phyloP scores from a whole-genome alignment of 2,888 invertebrate genomes.

The Monoplex corrugatus region DNA sequence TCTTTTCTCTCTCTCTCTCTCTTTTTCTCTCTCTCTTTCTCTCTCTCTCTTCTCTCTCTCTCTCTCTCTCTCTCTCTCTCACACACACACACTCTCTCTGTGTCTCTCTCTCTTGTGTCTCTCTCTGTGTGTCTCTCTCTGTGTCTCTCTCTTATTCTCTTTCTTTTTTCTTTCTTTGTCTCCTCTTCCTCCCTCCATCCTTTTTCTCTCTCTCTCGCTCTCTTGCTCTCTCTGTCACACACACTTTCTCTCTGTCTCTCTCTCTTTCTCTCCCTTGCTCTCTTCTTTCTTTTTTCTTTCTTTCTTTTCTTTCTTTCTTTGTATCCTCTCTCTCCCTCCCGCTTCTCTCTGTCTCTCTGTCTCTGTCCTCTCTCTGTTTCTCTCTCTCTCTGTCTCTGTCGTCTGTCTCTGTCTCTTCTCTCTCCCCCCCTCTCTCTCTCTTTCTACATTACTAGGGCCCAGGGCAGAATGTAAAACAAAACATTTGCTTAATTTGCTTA shows the following conservation, averaged over 20 bases:
- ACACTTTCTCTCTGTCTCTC: no score
- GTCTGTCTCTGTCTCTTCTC: background rate
- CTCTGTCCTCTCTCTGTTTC: no score
- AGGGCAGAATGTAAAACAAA: no score
- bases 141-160: background rate
- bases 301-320: no score
- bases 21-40: background rate
- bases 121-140: no score
- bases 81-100: background rate
- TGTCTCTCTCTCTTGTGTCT: no score
- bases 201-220: background rate
- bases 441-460: no score
- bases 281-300: background rate
- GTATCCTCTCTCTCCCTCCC: background rate
- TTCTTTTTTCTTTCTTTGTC: no score
- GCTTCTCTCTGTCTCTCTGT: no score
- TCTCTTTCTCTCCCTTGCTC: background rate
- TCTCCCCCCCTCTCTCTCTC: background rate
- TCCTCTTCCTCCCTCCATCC: background rate
- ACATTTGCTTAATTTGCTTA: no score
- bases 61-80: background rate
- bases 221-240: background rate
- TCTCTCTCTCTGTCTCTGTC: background rate
- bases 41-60: no score
- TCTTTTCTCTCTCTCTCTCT: constrained; percentile 26